Base-by-base conservation (phyloP, 2,888 invertebrate genomes). In the Cyclophora punctaria region DNA sequence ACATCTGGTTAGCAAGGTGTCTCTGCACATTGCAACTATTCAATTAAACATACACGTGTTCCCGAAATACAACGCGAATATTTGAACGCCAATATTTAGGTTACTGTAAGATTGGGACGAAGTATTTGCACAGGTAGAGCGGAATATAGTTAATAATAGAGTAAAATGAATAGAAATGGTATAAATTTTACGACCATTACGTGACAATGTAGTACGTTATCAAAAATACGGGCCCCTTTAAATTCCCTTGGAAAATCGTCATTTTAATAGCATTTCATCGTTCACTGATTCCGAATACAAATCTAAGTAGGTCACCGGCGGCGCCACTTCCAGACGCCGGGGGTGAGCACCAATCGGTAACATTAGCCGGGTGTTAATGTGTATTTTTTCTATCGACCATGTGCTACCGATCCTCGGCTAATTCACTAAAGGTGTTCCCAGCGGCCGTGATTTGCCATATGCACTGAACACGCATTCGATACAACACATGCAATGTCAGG, bases 1-100 rank as follows among this genome's bases (percentile, higher is more conserved):
- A 74, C 87, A 87, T 87, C 87, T 87, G 87, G 76, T 69, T 47
- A 67, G 73, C 83, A 84, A 87, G 85, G 86, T 87, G 87, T 76
- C 71, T 72, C 66, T 66, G 60, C 62, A 69, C 63, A 70, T 67
- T 58, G 69, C 71, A 67, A 64, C 76, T 56, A 68, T 76, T 73
- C 65, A 67, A 69, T 67, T 67, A 72, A 37, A 37, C 20, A 20
- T 20, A 20, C 37, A 37, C 37, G 37, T 37, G 37, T 65, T 68
- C 60, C 37, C 37, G 37, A 37, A 37, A 37, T 37, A 37, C 37
- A 37, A 37, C 5, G 37, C 4, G 5, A 37, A 37, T 5, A 37
- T 37, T 5, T 4, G 37, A 37, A 37, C 37, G 37, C 2, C 37
- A 37, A 37, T 37, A 37, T 37, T 37, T 37, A 5, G 37, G 37